These are phyloP conservation scores for Tenebrio molitor DNA, from an alignment of 1,140 invertebrate species.

Conservation along the genomic window DNA sequence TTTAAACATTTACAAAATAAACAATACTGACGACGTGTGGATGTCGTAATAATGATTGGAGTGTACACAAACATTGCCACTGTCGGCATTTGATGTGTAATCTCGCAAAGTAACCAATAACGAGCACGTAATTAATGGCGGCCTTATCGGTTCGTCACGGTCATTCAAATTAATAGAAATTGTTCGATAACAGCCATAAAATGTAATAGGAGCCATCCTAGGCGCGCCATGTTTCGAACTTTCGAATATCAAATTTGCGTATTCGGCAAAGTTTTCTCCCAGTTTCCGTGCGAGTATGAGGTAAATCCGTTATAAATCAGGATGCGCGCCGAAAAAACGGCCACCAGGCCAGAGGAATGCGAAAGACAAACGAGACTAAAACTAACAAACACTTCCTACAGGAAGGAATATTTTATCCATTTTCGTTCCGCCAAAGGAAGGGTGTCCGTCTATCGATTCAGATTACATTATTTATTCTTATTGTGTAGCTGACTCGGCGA, in stretches of 20 bases:
- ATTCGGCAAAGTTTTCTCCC: conserved; percentile 28
- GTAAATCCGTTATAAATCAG: conserved; percentile 44
- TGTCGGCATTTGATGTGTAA: not conserved
- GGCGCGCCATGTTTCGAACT: conserved; percentile 1
- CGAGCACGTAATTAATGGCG: too few relatives aligned
- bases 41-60: too few relatives aligned
- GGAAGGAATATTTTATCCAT: conserved; percentile 44
- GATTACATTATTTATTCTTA: conserved; percentile 35
- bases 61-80: too few relatives aligned
- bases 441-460: conserved; percentile 19
- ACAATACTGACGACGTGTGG: too few relatives aligned
- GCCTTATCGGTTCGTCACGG: not conserved
- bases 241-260: conserved; percentile 22
- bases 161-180: not conserved
- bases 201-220: not conserved
- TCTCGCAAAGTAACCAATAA: not conserved
- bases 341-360: conserved; percentile 16
- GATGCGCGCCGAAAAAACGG: conserved; percentile 10
- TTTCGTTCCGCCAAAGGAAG: not conserved
- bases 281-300: conserved; percentile 26
- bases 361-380: conserved; percentile 44
- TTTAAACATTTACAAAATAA: too few relatives aligned
- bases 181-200: conserved; percentile 4
- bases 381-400: conserved; percentile 42
- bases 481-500: conserved; percentile 26